Percentiles rank a stretch among this genome's conserved stretches.
Conservation (phyloP, 2,797 vertebrate genomes). For the Artibeus lituratus region DNA sequence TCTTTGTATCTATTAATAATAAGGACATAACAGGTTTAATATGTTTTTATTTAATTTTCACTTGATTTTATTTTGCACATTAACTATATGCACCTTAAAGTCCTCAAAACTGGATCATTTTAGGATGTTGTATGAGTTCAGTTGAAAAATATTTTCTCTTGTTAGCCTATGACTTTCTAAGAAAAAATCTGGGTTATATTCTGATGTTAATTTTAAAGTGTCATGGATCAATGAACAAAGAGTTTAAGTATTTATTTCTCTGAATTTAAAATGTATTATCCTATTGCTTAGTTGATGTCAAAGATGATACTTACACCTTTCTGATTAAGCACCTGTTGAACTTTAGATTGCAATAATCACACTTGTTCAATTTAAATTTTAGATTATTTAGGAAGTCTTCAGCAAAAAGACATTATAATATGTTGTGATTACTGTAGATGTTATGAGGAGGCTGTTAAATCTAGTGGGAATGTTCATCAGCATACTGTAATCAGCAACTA, state of each 20-base stretch:
- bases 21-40: neutral
- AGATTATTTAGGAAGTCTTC: constrained; percentile 84
- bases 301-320: constrained; percentile 80
- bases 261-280: constrained; percentile 72
- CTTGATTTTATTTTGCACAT: neutral
- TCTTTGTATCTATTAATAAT: neutral
- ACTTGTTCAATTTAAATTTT: constrained; percentile 84
- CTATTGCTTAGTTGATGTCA: constrained; percentile 77
- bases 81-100: neutral
- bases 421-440: constrained; percentile 83
- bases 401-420: constrained; percentile 82
- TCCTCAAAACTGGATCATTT: neutral
- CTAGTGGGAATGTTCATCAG: constrained; percentile 86
- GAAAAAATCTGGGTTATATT: neutral
- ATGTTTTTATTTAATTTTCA: neutral
- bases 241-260: constrained; percentile 72
- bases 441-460: constrained; percentile 82
- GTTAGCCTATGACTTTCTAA: neutral
- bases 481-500: constrained; percentile 82
- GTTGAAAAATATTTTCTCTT: neutral
- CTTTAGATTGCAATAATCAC: constrained; percentile 85
- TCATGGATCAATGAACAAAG: constrained; percentile 46
- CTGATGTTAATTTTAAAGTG: constrained; percentile 32
- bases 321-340: constrained; percentile 86
- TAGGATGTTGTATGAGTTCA: neutral